A percentile compares a stretch with the other conserved stretches of the same genome.
Evolutionary conservation across 2,113 vertebrate species (phyloP).

Genomic region (Copsychus sechellarum): DNA sequence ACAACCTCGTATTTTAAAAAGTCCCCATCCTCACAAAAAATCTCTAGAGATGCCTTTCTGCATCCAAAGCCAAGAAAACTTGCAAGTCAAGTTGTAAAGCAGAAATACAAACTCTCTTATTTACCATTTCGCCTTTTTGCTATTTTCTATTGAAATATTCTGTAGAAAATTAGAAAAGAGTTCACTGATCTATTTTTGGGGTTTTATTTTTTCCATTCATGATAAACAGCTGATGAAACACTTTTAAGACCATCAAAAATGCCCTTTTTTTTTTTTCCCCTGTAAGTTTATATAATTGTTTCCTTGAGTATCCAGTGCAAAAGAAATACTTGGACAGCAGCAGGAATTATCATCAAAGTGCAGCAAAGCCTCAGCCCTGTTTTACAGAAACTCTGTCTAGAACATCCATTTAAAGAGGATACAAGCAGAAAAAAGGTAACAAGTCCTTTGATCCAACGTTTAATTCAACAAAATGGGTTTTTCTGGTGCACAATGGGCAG

Average conservation of each 20-base stretch:
- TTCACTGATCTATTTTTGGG: background rate
- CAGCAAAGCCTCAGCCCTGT: background rate
- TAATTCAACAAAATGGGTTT: background rate
- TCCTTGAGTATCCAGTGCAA: background rate
- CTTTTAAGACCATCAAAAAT: background rate
- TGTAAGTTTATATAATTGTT: background rate
- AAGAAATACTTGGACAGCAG: background rate
- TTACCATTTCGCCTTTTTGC: background rate
- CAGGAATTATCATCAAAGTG: background rate
- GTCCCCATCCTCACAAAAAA: background rate
- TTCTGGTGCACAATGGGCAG: background rate
- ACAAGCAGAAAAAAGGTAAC: background rate
- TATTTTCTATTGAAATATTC: background rate
- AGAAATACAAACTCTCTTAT: background rate
- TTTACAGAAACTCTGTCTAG: background rate
- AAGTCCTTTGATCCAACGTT: background rate
- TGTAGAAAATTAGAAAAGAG: background rate
- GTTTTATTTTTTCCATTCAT: background rate
- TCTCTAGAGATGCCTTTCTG: background rate
- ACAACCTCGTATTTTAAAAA: background rate
- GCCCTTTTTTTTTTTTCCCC: background rate
- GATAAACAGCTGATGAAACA: background rate
- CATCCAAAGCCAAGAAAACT: background rate
- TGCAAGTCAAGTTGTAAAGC: background rate
- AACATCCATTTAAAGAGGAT: background rate